Evolutionary conservation across 2,113 vertebrate species (phyloP).

Genomic region (Osmerus eperlanus): DNA sequence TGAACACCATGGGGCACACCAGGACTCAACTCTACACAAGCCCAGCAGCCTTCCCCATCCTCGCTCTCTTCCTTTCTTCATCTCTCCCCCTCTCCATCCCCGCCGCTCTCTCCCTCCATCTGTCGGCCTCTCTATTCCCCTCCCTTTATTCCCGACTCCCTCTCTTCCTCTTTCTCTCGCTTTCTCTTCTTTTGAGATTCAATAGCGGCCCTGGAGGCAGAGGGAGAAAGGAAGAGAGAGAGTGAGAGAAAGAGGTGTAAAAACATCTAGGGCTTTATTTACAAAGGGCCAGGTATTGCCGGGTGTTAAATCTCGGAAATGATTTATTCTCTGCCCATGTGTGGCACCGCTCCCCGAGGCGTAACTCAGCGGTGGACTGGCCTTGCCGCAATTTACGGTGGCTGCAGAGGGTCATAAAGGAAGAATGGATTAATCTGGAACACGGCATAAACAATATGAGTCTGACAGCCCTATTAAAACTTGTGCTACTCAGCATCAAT

Average conservation of each 20-base stretch:
- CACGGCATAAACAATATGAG: slow-evolving; percentile 77
- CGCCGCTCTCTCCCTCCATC: slow-evolving; percentile 8
- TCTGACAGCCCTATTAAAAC: slow-evolving; percentile 76
- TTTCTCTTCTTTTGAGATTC: slow-evolving; percentile 69
- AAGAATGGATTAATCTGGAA: slow-evolving; percentile 78
- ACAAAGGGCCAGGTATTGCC: slow-evolving; percentile 72
- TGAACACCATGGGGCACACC: slow-evolving; percentile 53
- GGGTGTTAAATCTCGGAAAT: slow-evolving; percentile 69
- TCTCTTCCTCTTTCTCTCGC: slow-evolving; percentile 33
- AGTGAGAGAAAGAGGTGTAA: slow-evolving; percentile 58
- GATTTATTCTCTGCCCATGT: slow-evolving; percentile 72
- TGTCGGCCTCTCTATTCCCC: slow-evolving; percentile 23
- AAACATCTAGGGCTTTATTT: slow-evolving; percentile 75
- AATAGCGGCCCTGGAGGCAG: slow-evolving; percentile 70
- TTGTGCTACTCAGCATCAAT: slow-evolving; percentile 71
- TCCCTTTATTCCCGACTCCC: slow-evolving; percentile 8
- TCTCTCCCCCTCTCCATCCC: neutral
- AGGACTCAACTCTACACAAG: slow-evolving; percentile 36
- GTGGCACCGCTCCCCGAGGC: slow-evolving; percentile 71
- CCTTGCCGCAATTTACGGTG: slow-evolving; percentile 69
- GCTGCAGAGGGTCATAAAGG: slow-evolving; percentile 75
- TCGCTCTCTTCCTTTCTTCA: slow-evolving; percentile 44
- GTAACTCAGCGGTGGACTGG: slow-evolving; percentile 67
- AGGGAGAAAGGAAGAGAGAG: neutral
- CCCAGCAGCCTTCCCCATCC: slow-evolving; percentile 37